Conservation (phyloP, 2,888 invertebrate species). For the Stenolophus ochropezus region DNA sequence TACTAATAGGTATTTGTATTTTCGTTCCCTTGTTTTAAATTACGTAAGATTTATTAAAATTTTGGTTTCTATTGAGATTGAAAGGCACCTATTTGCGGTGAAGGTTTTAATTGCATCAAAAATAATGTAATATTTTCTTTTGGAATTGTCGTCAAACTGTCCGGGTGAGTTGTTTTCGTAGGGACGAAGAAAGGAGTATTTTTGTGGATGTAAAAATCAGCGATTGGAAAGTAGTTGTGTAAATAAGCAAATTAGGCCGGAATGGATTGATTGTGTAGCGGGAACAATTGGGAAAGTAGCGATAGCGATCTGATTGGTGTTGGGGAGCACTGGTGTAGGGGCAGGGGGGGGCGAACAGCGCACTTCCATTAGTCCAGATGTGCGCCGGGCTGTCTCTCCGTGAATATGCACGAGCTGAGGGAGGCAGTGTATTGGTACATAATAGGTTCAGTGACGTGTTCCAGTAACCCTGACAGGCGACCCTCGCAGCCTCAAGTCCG, state of each 20-base stretch:
- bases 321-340: slow-evolving; percentile 21
- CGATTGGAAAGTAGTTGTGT: not conserved
- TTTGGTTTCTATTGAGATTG: too few species aligned
- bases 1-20: too few species aligned
- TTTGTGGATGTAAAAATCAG: not conserved
- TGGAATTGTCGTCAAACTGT: too few species aligned
- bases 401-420: slow-evolving; percentile 66
- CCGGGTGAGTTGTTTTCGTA: too few species aligned
- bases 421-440: slow-evolving; percentile 70
- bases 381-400: slow-evolving; percentile 65
- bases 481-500: slow-evolving; percentile 70
- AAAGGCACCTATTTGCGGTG: too few species aligned
- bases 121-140: too few species aligned
- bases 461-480: slow-evolving; percentile 73
- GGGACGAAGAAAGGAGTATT: not conserved
- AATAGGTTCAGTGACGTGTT: slow-evolving; percentile 75
- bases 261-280: slow-evolving; percentile 47
- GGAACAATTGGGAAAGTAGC: slow-evolving; percentile 54
- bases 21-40: too few species aligned
- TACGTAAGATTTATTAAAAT: too few species aligned
- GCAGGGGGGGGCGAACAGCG: slow-evolving; percentile 67
- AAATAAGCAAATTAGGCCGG: slow-evolving; percentile 9
- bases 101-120: too few species aligned
- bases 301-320: slow-evolving; percentile 35
- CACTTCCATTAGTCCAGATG: slow-evolving; percentile 72